Conservation (phyloP, 2,797 vertebrate species). For the Botia almorhae region DNA sequence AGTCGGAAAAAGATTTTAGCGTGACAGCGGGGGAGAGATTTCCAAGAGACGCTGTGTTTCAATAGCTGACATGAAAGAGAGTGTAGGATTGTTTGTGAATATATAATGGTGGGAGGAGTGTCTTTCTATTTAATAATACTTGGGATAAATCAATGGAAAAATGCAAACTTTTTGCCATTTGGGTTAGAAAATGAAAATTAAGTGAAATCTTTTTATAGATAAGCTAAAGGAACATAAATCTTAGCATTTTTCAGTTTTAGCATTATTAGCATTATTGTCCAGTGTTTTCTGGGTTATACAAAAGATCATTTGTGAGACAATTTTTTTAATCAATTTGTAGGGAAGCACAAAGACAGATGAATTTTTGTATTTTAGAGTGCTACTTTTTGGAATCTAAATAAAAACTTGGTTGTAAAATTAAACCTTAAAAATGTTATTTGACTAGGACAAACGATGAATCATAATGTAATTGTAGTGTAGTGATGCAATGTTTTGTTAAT, state of each 20-base stretch:
- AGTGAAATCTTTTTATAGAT: no score
- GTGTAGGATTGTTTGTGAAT: conserved; percentile 16
- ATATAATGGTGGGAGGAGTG: not conserved
- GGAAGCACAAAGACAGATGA: not conserved
- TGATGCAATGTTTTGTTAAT: not conserved
- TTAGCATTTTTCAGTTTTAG: no score
- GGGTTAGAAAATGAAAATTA: not conserved
- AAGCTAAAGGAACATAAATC: no score
- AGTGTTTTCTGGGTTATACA: not conserved
- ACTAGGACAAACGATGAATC: not conserved
- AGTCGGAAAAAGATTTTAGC: conserved; percentile 63
- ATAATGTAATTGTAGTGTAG: not conserved
- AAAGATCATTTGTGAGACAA: not conserved
- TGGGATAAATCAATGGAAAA: no score
- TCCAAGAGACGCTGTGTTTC: conserved; percentile 17
- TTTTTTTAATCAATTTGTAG: conserved; percentile 7
- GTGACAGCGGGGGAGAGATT: conserved; percentile 21
- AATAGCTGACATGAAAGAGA: conserved; percentile 13
- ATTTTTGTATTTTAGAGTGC: not conserved
- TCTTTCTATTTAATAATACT: not conserved
- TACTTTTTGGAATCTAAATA: not conserved
- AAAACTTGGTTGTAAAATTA: not conserved
- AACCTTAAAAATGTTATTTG: not conserved
- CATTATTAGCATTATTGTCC: no score
- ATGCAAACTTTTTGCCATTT: not conserved